Percentiles rank a stretch among this genome's conserved stretches.
Conservation (phyloP, 2,113 vertebrate genomes). For the Spizaetus ornatus region DNA sequence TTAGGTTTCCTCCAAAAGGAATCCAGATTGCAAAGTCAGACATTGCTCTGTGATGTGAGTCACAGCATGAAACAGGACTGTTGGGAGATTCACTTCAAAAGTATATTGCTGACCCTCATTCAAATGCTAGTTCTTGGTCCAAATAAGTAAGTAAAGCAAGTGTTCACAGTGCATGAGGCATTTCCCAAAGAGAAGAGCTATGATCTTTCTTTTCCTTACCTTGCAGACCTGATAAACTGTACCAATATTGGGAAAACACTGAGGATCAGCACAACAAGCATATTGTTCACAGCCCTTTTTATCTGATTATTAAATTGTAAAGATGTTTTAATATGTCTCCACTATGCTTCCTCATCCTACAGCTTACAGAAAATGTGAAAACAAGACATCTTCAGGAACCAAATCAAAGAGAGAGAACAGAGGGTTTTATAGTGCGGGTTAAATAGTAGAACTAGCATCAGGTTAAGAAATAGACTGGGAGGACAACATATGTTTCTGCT, state of each 20-base stretch:
- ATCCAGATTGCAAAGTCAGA: not conserved
- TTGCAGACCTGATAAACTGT: not conserved
- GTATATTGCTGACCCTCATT: not conserved
- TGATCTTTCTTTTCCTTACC: not conserved
- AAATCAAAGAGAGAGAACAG: not conserved
- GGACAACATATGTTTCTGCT: not conserved
- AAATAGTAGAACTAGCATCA: not conserved
- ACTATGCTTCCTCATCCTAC: not conserved
- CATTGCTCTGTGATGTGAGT: not conserved
- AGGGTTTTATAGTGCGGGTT: not conserved
- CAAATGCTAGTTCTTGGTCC: not conserved
- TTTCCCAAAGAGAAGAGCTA: not conserved
- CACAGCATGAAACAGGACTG: not conserved
- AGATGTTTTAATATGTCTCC: not conserved
- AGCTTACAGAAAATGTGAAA: not conserved
- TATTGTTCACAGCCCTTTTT: not conserved
- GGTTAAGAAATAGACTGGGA: not conserved
- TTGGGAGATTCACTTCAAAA: not conserved
- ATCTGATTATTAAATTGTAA: not conserved
- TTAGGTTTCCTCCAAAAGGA: not conserved
- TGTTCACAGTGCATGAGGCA: not conserved
- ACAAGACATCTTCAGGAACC: not conserved
- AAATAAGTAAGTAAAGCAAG: not conserved
- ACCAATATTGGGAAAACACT: not conserved
- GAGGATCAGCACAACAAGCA: not conserved